phyloP scores from a whole-genome alignment of 2,113 vertebrate genomes.

The Argyrosomus japonicus region DNA sequence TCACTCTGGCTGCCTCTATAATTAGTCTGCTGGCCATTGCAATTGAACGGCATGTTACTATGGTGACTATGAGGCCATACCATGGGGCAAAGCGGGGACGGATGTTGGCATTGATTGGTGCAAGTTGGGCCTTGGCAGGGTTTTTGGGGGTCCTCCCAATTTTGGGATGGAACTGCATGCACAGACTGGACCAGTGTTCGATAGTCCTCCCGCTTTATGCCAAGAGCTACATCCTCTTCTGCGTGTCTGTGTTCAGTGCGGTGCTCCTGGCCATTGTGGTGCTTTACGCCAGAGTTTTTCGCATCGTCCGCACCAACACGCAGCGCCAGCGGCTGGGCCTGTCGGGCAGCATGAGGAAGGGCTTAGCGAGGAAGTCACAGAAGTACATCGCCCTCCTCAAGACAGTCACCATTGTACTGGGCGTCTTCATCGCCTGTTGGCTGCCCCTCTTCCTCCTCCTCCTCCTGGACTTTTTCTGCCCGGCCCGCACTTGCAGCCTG shows the following conservation, averaged over 20 bases:
- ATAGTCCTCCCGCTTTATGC: constrained; percentile 91
- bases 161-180: constrained; percentile 93
- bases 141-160: constrained; percentile 88
- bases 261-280: constrained; percentile 88
- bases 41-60: constrained; percentile 90
- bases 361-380: constrained; percentile 78
- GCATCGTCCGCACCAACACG: constrained; percentile 88
- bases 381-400: constrained; percentile 89
- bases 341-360: constrained; percentile 65
- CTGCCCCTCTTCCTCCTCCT: constrained; percentile 91
- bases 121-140: constrained; percentile 86
- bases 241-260: constrained; percentile 85
- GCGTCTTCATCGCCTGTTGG: constrained; percentile 91
- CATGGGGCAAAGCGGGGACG: constrained; percentile 84
- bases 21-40: constrained; percentile 92
- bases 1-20: constrained; percentile 90
- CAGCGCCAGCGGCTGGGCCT: constrained; percentile 74
- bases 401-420: constrained; percentile 90
- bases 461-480: constrained; percentile 88
- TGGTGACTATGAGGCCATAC: constrained; percentile 88
- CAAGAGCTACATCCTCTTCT: constrained; percentile 90
- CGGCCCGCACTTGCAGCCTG: constrained; percentile 75
- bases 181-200: constrained; percentile 86
- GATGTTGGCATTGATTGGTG: constrained; percentile 85
- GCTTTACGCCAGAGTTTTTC: constrained; percentile 89